Conservation (phyloP, 53 echinoderm and acorn worm genomes). For the Temnopleurus reevesii region DNA sequence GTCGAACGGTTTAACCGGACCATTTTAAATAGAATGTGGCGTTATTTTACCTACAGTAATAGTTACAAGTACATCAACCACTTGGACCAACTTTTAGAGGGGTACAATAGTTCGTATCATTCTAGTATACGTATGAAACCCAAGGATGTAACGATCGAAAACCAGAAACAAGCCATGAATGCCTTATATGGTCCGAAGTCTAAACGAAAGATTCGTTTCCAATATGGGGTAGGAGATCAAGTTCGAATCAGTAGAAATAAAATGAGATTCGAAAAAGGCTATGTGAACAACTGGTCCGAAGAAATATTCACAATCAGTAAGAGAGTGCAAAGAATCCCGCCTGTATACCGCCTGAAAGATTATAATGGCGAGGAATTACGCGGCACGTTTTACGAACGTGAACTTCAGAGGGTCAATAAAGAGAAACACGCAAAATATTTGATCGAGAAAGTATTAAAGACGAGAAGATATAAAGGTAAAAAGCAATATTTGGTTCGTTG, state of each 20-base stretch:
- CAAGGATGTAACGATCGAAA: constrained; percentile 5
- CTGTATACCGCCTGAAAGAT: constrained; percentile 54
- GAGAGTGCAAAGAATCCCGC: not conserved
- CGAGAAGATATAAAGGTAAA: not conserved
- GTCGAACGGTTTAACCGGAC: constrained; percentile 62
- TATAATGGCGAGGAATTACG: constrained; percentile 10
- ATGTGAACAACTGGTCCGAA: constrained; percentile 50
- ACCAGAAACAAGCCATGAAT: not conserved
- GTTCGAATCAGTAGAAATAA: constrained; percentile 43
- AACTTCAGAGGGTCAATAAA: constrained; percentile 57
- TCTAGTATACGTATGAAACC: constrained; percentile 38
- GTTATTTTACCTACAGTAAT: constrained; percentile 49
- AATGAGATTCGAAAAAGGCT: constrained; percentile 55
- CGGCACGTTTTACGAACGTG: constrained; percentile 43
- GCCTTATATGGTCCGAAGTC: not conserved
- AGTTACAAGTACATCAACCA: constrained; percentile 24
- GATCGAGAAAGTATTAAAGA: constrained; percentile 25
- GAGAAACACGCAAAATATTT: not conserved
- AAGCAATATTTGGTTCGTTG: constrained; percentile 52
- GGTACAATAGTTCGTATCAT: constrained; percentile 17
- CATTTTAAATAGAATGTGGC: constrained; percentile 51
- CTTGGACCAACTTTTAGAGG: not conserved
- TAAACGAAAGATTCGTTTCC: not conserved
- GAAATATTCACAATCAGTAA: constrained; percentile 42
- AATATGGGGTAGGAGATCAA: constrained; percentile 1